phyloP scores from a whole-genome alignment of 2,797 vertebrate species.

The Pangasius sanitwongsei region DNA sequence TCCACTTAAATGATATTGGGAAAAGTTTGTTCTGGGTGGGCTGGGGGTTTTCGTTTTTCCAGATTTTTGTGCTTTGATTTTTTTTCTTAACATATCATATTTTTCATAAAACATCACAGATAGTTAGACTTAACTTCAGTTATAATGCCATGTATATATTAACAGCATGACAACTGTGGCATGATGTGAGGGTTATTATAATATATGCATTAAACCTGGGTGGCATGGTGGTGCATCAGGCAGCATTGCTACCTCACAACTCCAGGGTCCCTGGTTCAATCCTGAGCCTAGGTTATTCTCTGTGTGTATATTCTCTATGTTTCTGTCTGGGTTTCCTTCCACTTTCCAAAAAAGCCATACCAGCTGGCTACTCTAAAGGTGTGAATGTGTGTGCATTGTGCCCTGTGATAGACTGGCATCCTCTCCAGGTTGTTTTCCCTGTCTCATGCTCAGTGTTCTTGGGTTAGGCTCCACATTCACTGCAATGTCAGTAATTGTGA shows the following conservation, averaged over 20 bases:
- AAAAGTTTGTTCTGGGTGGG: background rate
- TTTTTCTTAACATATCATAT: background rate
- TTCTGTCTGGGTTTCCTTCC: background rate
- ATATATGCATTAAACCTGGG: background rate
- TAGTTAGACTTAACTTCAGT: background rate
- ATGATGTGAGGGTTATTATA: background rate
- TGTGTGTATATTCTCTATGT: background rate
- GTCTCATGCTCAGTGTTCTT: background rate
- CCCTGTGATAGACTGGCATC: background rate
- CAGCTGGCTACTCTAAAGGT: background rate
- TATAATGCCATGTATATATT: background rate
- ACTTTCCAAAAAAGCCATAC: background rate
- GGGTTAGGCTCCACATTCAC: background rate
- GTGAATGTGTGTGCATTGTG: background rate
- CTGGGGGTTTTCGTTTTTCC: background rate
- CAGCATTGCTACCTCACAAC: no score
- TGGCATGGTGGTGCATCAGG: background rate
- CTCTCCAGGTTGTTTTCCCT: background rate
- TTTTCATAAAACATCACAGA: background rate
- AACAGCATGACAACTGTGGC: background rate
- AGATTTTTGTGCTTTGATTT: background rate
- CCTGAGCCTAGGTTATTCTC: background rate
- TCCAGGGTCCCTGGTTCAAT: background rate
- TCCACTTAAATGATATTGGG: background rate
- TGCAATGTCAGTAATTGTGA: background rate